phyloP scores from a whole-genome alignment of 1,140 invertebrate species.

The Diorhabda carinulata region DNA sequence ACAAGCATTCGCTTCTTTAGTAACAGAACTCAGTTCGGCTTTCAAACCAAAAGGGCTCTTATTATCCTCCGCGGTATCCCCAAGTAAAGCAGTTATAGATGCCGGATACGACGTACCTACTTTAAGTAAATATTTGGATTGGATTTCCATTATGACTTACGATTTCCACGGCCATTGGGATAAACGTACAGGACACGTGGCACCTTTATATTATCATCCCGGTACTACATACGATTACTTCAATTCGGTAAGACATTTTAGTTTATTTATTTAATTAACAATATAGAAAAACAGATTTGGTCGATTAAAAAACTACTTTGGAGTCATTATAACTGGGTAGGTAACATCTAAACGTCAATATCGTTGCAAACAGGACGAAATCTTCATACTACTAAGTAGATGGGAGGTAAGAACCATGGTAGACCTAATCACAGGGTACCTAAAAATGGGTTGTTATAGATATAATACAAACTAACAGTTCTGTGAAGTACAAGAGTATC shows the following conservation, averaged over 20 bases:
- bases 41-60: slow-evolving; percentile 68
- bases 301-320: too few species aligned
- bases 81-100: slow-evolving; percentile 75
- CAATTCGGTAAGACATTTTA: slow-evolving; percentile 59
- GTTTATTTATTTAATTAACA: too few species aligned
- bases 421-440: too few species aligned
- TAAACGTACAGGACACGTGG: slow-evolving; percentile 80
- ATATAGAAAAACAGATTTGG: too few species aligned
- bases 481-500: too few species aligned
- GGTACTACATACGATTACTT: slow-evolving; percentile 71
- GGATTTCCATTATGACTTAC: slow-evolving; percentile 87
- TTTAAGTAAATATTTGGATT: slow-evolving; percentile 71
- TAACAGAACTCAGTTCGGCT: slow-evolving; percentile 66
- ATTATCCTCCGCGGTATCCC: slow-evolving; percentile 79
- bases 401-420: too few species aligned
- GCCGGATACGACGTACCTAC: slow-evolving; percentile 73
- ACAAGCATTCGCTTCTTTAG: slow-evolving; percentile 64
- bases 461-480: too few species aligned
- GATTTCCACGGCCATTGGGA: slow-evolving; percentile 89
- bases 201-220: slow-evolving; percentile 71
- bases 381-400: too few species aligned
- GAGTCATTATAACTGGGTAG: too few species aligned
- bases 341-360: too few species aligned
- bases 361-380: too few species aligned
- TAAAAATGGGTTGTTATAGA: too few species aligned